phyloP scores from a whole-genome alignment of 1,140 invertebrate species.

The Phthorimaea operculella region DNA sequence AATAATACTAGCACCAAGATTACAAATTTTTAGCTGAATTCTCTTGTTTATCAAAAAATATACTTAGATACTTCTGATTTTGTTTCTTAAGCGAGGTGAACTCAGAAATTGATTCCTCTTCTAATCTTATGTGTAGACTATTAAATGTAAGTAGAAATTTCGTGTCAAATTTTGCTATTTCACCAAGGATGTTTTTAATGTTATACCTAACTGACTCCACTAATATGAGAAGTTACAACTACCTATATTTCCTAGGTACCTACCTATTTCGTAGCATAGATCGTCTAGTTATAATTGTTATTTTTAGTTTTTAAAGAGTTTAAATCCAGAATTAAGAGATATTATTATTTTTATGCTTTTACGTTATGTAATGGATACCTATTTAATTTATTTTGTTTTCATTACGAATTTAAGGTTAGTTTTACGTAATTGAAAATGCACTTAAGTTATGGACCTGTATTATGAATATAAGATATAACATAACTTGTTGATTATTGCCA shows the following conservation, averaged over 20 bases:
- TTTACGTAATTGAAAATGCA: not conserved
- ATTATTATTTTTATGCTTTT: slow-evolving; percentile 48
- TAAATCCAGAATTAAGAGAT: slow-evolving; percentile 57
- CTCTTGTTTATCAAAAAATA: too few species aligned
- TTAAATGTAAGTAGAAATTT: too few species aligned
- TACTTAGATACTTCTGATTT: too few species aligned
- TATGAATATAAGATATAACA: slow-evolving; percentile 2
- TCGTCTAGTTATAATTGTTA: slow-evolving; percentile 43
- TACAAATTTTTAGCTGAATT: too few species aligned
- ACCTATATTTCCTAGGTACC: too few species aligned
- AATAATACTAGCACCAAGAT: too few species aligned
- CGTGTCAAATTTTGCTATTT: too few species aligned
- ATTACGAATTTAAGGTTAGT: slow-evolving; percentile 14
- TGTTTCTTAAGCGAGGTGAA: too few species aligned
- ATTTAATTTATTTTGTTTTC: slow-evolving; percentile 54
- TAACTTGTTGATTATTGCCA: slow-evolving; percentile 17
- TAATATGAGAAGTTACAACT: too few species aligned
- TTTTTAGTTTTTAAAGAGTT: slow-evolving; percentile 54
- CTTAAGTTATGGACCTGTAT: slow-evolving; percentile 5
- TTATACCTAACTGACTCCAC: not conserved
- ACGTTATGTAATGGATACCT: slow-evolving; percentile 21
- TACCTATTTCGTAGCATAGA: slow-evolving; percentile 38
- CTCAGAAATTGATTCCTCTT: too few species aligned
- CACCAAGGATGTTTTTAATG: too few species aligned
- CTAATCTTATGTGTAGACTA: too few species aligned